Evolutionary conservation across 2,113 vertebrate genomes (phyloP).

Genomic region (Anarrhichthys ocellatus): DNA sequence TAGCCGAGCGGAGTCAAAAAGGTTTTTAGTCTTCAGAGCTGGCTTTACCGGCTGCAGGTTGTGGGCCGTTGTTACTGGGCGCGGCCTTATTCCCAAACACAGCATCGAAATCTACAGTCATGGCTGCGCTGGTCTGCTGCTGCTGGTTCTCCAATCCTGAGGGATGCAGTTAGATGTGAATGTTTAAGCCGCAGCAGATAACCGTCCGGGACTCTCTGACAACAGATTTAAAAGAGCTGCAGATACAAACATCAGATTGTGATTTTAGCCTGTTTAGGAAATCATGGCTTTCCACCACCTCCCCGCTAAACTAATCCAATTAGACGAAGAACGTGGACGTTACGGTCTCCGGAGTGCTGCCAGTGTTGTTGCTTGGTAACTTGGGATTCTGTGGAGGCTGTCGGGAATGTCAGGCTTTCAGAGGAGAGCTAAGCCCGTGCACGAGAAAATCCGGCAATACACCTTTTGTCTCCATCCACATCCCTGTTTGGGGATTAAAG

Average conservation of each 20-base stretch:
- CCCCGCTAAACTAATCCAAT: slow-evolving; percentile 60
- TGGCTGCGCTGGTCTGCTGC: slow-evolving; percentile 80
- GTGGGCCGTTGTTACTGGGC: slow-evolving; percentile 78
- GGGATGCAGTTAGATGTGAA: slow-evolving; percentile 66
- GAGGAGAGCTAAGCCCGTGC: slow-evolving; percentile 36
- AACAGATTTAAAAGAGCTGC: background rate
- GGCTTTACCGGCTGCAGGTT: slow-evolving; percentile 85
- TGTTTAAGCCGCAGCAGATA: background rate
- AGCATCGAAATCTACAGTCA: slow-evolving; percentile 93
- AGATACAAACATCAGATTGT: slow-evolving; percentile 15
- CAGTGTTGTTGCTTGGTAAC: slow-evolving; percentile 62
- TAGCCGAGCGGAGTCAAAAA: slow-evolving; percentile 53
- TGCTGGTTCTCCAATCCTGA: slow-evolving; percentile 84
- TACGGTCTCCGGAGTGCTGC: slow-evolving; percentile 18
- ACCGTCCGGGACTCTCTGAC: slow-evolving; percentile 5
- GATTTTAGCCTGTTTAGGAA: background rate
- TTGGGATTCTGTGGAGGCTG: slow-evolving; percentile 30
- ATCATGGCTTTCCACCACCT: slow-evolving; percentile 42
- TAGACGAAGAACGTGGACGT: slow-evolving; percentile 40
- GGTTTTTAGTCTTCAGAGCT: slow-evolving; percentile 40
- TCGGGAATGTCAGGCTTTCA: slow-evolving; percentile 40
- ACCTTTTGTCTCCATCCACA: slow-evolving; percentile 30
- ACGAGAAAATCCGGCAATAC: slow-evolving; percentile 50
- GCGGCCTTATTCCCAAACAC: slow-evolving; percentile 89
- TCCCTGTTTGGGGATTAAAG: slow-evolving; percentile 40